Percentiles rank a stretch among this genome's conserved stretches.
Evolutionary conservation across 2,888 invertebrate species (phyloP).

Genomic region (Drosophila niveifrons): DNA sequence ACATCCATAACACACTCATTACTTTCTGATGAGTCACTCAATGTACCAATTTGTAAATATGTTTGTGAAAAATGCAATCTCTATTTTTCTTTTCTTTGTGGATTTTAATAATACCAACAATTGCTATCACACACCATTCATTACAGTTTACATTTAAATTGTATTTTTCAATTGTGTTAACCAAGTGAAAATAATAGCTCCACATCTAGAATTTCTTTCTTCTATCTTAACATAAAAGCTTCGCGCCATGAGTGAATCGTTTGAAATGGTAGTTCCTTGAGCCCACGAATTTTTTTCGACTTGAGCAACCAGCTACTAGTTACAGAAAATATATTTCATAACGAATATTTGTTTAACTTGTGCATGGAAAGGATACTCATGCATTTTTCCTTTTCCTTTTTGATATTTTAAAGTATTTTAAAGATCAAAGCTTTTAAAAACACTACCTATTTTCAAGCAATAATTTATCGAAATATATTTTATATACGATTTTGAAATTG

Average conservation of each 20-base stretch:
- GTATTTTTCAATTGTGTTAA: conserved; percentile 20
- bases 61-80: conserved; percentile 84
- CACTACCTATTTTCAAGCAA: conserved; percentile 8
- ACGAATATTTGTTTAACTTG: conserved; percentile 4
- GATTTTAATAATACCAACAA: conserved; percentile 39
- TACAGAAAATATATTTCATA: conserved; percentile 11
- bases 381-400: conserved; percentile 16
- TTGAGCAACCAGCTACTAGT: conserved; percentile 5
- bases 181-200: conserved; percentile 22
- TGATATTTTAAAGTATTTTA: conserved; percentile 11
- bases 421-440: conserved; percentile 13
- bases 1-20: conserved; percentile 33
- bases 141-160: conserved; percentile 8
- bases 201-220: neutral
- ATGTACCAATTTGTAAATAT: conserved; percentile 81
- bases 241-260: conserved; percentile 21
- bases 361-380: conserved; percentile 42
- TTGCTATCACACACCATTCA: conserved; percentile 41
- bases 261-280: conserved; percentile 13
- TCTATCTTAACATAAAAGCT: conserved; percentile 12
- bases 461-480: conserved; percentile 36
- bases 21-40: conserved; percentile 71
- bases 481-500: conserved; percentile 46
- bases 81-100: conserved; percentile 40
- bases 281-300: conserved; percentile 1